A percentile compares a stretch with the other conserved stretches of the same genome.
Evolutionary conservation across 2,888 invertebrate species (phyloP).

Genomic region (Acanthoscelides obtectus): DNA sequence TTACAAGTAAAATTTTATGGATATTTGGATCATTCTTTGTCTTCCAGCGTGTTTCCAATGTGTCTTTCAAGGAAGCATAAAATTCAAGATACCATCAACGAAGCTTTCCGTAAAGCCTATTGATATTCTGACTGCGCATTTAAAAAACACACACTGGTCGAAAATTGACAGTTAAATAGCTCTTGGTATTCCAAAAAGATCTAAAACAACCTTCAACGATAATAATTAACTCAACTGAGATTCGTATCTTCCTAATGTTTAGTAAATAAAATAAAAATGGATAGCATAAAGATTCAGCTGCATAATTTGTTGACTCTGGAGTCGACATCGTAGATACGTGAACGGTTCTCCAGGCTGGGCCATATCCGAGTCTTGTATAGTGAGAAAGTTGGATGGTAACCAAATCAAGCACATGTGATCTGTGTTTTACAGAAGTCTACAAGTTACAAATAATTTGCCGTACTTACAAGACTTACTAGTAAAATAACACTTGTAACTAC

Average conservation of each 20-base stretch:
- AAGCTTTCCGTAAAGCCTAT: neutral
- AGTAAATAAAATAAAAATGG: neutral
- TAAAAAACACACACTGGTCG: neutral
- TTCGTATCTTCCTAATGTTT: neutral
- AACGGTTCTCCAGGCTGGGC: no score
- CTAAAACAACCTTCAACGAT: neutral
- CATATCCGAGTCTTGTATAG: no score
- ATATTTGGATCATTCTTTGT: no score
- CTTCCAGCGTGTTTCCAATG: neutral
- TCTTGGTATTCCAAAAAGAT: neutral
- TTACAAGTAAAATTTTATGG: no score
- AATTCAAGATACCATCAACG: neutral
- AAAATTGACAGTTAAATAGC: neutral
- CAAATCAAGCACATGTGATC: no score
- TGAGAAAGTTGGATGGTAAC: no score
- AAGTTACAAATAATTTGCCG: no score
- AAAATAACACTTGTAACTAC: no score
- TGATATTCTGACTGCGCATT: neutral
- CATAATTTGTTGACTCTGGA: no score
- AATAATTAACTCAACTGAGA: neutral
- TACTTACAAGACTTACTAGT: no score
- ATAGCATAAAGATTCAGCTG: neutral
- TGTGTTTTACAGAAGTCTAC: no score
- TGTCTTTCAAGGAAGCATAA: neutral
- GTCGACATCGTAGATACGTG: no score